Conservation (phyloP, 1,140 invertebrate genomes). For the Brachionus angularis region DNA sequence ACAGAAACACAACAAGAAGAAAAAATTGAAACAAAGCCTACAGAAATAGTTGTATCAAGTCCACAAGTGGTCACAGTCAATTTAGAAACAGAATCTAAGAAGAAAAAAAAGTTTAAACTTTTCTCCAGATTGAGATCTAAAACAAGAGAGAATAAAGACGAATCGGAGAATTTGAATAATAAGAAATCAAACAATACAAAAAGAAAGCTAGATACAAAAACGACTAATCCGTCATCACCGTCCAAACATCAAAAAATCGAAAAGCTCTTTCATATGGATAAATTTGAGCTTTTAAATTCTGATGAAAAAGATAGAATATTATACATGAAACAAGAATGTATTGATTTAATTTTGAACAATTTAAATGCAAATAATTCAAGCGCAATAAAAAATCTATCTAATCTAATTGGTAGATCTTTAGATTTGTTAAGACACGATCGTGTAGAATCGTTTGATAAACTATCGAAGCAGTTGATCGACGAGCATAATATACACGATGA, state of each 20-base stretch:
- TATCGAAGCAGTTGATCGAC: not conserved
- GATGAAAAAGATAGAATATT: conserved; percentile 22
- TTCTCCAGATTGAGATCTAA: not conserved
- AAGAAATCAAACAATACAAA: not conserved
- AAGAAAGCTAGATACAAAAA: not conserved
- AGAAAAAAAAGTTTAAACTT: not conserved
- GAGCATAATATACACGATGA: not conserved
- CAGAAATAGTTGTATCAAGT: too few species aligned
- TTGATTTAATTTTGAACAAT: not conserved
- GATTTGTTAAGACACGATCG: conserved; percentile 28
- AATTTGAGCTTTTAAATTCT: not conserved
- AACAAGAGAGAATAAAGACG: not conserved
- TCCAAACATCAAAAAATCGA: not conserved
- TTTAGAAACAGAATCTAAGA: not conserved
- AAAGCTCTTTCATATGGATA: conserved; percentile 4
- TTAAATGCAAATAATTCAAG: not conserved
- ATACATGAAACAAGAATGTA: conserved; percentile 36
- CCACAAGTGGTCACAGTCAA: too few species aligned
- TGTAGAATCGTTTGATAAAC: conserved; percentile 16
- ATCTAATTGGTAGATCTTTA: conserved; percentile 1
- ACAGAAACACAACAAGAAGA: not conserved
- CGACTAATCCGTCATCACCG: not conserved
- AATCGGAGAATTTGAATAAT: too few species aligned
- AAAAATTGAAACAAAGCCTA: not conserved
- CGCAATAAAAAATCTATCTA: not conserved